Base-by-base conservation (phyloP, 2,888 invertebrate species). In the Acleris cristana region DNA sequence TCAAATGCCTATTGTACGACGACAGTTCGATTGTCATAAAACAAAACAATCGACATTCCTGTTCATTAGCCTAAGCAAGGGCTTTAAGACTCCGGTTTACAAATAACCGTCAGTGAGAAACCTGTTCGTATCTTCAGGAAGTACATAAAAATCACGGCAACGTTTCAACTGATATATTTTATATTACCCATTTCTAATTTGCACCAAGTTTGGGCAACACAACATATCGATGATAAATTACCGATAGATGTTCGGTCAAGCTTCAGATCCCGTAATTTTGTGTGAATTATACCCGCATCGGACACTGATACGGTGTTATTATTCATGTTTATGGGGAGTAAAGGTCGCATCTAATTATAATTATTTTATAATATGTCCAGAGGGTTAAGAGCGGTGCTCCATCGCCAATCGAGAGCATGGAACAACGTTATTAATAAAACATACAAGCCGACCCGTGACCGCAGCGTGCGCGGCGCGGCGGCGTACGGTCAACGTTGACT, bases 381-480 rank as follows among this genome's bases (percentile, higher is more conserved):
- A 73, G 72, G 74, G 73, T 76, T 74, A 76, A 71, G 72, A 73
- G 73, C 71, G 73, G 72, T 72, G 62, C 60, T 54, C 54, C 45
- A 58, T 63, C 72, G 76, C 76, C 73, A 74, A 78, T 77, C 75
- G 74, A 69, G 65, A 71, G 71, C 72, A 71, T 64, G 49, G 71
- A 76, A 80, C 79, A 80, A 78, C 78, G 75, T 82, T 79, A 80
- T 83, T 80, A 81, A 80, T 80, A 82, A 82, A 82, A 82, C 77
- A 81, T 76, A 83, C 80, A 80, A 70, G 52, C 69, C 76, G 79
- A 79, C 78, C 78, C 71, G 74, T 72, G 74, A 72, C 73, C 70
- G 21, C 61, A 34, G 65, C 10, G 30, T 8, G 53, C 44, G 54
- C 63, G 76, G 40, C 71, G 75, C 76, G 79, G 80, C 87, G 72